Base-by-base conservation (phyloP, 2,888 invertebrate genomes). In the Leptinotarsa haldemani region DNA sequence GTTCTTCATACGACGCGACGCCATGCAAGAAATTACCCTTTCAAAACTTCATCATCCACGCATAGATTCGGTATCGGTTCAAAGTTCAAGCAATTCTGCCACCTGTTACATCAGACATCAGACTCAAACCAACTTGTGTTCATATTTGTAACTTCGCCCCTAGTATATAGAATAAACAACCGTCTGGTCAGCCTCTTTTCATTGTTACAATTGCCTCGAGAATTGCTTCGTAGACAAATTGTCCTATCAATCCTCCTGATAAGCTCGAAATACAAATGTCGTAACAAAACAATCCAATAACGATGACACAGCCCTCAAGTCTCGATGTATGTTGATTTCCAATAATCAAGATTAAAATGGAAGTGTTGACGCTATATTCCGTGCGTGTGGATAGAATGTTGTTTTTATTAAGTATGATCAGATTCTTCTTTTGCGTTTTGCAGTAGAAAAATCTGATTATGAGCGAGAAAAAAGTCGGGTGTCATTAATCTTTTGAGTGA, bases 211-310 rank as follows among this genome's bases (percentile, higher is more conserved):
- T 40, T 9, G 40, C 2, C 9, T 20, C 56, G n/a, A 25, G 0
- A 30, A 30, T n/a, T 61, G 61, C 40, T 12, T 40, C n/a, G 61
- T 61, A 30, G 25, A 61, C 40, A n/a, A 61, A 30, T 40, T 40
- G 61, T 61, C 30, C 40, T 61, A 61, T 61, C 61, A n/a, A 15
- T n/a, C 47, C 20, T 58, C n/a, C 61, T n/a, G 69, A 61, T 69
- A 56, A 56, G 56, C 15, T 56, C 4, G 56, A 56, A 56, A 56
- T 22, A 16, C 46, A 9, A 56, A 52, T 48, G 30, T 20, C 68
- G 25, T 69, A 48, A 61, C 61, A 58, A 61, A 66, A 71, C 66
- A 71, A 71, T 65, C 56, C 30, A 53, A 67, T 71, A 67, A 71
- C 46, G 71, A 71, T 71, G 67, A 71, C 67, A 53, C 65, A 61